phyloP scores from a whole-genome alignment of 2,888 invertebrate species.

The Cosmorhoe ocellata region DNA sequence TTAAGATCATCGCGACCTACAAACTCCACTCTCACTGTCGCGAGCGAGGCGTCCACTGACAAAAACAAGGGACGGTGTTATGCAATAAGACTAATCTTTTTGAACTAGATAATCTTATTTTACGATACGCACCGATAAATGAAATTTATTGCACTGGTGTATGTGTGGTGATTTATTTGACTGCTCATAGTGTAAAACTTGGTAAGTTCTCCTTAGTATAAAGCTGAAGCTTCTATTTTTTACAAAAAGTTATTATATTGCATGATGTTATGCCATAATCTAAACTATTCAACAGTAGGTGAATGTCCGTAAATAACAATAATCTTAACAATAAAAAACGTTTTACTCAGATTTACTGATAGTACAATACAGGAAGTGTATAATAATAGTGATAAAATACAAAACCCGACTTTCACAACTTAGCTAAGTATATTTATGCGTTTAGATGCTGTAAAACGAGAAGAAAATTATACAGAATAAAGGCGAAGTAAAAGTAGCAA shows the following conservation, averaged over 20 bases:
- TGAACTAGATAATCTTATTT: background rate
- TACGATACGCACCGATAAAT: no score
- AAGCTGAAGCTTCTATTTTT: no score
- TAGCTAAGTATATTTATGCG: background rate
- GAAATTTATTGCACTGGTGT: no score
- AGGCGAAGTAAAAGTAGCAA: constrained; percentile 13
- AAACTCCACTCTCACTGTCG: constrained; percentile 74
- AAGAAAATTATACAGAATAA: constrained; percentile 19
- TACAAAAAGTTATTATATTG: no score
- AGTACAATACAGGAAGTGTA: background rate
- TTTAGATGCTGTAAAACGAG: constrained; percentile 13
- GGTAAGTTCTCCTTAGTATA: no score
- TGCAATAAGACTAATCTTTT: constrained; percentile 30
- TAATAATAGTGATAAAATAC: constrained; percentile 1
- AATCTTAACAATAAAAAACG: no score
- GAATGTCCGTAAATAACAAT: no score
- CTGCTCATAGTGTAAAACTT: no score
- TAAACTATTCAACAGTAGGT: no score
- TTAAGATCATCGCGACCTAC: constrained; percentile 67
- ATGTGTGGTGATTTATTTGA: no score
- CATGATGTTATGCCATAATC: no score
- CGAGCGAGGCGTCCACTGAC: constrained; percentile 40
- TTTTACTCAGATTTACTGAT: background rate
- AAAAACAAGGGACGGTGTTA: constrained; percentile 36
- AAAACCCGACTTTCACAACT: constrained; percentile 11